Conservation (phyloP, 2,113 vertebrate species). For the Parus major region DNA sequence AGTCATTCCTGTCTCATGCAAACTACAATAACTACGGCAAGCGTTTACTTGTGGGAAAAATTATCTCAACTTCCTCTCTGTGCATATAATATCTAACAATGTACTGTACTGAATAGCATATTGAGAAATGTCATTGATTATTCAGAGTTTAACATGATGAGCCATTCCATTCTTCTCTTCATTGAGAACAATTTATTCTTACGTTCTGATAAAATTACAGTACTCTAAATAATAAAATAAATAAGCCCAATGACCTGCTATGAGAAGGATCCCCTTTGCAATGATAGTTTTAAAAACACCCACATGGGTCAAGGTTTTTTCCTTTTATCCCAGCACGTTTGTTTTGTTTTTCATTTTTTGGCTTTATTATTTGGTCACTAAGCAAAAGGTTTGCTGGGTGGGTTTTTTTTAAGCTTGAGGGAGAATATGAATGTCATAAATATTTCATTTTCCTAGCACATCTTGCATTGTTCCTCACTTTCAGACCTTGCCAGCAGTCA, state of each 20-base stretch:
- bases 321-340: not conserved
- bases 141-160: constrained; percentile 25
- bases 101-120: not conserved
- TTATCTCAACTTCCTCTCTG: constrained; percentile 55
- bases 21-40: constrained; percentile 34
- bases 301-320: constrained; percentile 9
- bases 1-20: constrained; percentile 51
- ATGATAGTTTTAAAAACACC: constrained; percentile 46
- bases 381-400: constrained; percentile 47
- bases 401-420: constrained; percentile 62
- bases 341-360: constrained; percentile 39
- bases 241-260: not conserved
- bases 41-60: constrained; percentile 54
- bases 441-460: constrained; percentile 77
- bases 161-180: constrained; percentile 26
- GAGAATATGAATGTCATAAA: constrained; percentile 77
- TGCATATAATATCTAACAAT: not conserved
- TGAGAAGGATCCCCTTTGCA: constrained; percentile 50
- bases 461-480: constrained; percentile 68
- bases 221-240: constrained; percentile 23
- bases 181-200: constrained; percentile 52
- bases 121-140: constrained; percentile 50
- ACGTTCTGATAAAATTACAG: constrained; percentile 31
- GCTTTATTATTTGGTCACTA: constrained; percentile 69
- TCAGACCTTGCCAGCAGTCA: constrained; percentile 74